A percentile compares a stretch with the other conserved stretches of the same genome.
phyloP scores from a whole-genome alignment of 2,797 vertebrate genomes.

The Mormyrops attenuatus region DNA sequence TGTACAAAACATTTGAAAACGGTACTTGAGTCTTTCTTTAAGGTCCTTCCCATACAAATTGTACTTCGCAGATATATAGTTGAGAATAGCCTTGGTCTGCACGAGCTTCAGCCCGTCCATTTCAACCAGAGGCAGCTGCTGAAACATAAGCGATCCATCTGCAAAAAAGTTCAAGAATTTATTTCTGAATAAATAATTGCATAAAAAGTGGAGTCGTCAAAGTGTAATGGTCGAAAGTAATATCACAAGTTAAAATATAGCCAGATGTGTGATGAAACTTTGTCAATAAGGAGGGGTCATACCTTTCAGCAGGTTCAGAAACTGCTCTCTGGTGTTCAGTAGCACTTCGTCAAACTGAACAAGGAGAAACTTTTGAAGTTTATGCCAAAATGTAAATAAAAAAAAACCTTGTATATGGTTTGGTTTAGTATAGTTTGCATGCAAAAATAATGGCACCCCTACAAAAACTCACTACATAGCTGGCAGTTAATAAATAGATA shows the following conservation, averaged over 20 bases:
- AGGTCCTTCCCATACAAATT: constrained; percentile 58
- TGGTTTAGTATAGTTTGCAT: neutral
- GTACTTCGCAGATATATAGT: constrained; percentile 68
- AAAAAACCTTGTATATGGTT: neutral
- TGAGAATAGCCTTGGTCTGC: constrained; percentile 71
- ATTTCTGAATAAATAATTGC: neutral
- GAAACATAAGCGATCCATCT: constrained; percentile 70
- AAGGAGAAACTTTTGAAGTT: neutral
- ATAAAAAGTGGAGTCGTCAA: neutral
- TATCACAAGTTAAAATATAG: neutral
- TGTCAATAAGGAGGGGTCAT: constrained; percentile 26
- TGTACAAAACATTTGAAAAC: neutral
- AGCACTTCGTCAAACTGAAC: constrained; percentile 76
- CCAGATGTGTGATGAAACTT: neutral
- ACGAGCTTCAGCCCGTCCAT: constrained; percentile 66
- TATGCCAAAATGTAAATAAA: neutral
- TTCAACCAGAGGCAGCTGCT: constrained; percentile 65
- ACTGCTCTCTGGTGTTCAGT: constrained; percentile 66
- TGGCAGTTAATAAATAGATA: neutral
- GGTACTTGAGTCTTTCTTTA: constrained; percentile 69
- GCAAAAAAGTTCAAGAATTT: constrained; percentile 18
- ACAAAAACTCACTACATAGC: neutral
- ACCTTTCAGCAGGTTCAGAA: constrained; percentile 68
- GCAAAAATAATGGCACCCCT: neutral
- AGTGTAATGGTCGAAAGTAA: neutral